Evolutionary conservation across 2,113 vertebrate genomes (phyloP).

Genomic region (Fulica atra): DNA sequence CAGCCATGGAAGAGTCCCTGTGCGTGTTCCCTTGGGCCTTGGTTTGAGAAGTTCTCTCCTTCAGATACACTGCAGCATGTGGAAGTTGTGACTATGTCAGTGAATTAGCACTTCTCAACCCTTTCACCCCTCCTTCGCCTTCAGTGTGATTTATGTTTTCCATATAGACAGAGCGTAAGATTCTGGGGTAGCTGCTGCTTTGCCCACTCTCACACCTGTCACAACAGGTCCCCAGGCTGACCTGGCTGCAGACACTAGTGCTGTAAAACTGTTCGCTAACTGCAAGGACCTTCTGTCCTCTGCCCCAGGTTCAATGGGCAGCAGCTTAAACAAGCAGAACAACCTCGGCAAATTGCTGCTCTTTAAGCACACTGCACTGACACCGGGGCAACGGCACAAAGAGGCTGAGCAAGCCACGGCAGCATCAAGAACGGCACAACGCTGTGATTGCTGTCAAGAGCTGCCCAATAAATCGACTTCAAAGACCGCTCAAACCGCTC

Average conservation of each 20-base stretch:
- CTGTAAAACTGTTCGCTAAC: neutral
- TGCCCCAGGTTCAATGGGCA: neutral
- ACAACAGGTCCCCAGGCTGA: neutral
- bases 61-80: neutral
- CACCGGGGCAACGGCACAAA: neutral
- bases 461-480: neutral
- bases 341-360: neutral
- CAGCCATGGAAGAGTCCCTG: neutral
- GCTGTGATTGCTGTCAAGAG: neutral
- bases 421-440: neutral
- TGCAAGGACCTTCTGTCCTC: neutral
- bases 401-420: neutral
- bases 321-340: neutral
- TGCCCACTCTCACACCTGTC: neutral
- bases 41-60: neutral
- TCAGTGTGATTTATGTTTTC: neutral
- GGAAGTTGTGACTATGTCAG: neutral
- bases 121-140: neutral
- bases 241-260: neutral
- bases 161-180: neutral
- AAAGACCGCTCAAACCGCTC: accelerated
- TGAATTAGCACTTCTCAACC: neutral
- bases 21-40: neutral
- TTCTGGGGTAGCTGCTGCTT: neutral
- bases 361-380: neutral